These are phyloP conservation scores for Desoria tigrina DNA, from an alignment of 2,888 invertebrate species.

Conservation along the genomic window DNA sequence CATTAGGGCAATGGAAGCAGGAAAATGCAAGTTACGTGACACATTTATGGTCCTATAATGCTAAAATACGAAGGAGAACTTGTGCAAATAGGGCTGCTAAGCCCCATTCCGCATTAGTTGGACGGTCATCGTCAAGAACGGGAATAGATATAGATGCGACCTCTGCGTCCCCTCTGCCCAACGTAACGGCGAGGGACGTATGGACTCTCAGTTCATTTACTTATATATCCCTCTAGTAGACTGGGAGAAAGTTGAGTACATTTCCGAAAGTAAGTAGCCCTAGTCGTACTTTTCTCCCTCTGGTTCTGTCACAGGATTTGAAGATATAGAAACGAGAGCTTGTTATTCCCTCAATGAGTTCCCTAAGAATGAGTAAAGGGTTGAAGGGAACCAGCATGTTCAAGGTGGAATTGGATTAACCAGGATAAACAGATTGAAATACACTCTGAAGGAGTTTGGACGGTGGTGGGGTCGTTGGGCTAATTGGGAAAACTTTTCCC, in stretches of 20 bases:
- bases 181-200: neutral
- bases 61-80: constrained; percentile 50
- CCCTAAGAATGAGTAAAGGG: too few relatives aligned
- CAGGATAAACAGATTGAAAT: constrained; percentile 28
- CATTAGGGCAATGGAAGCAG: constrained; percentile 50
- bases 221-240: too few relatives aligned
- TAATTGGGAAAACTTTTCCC: constrained; percentile 28
- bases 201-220: too few relatives aligned
- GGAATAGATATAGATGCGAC: neutral
- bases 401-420: constrained; percentile 14
- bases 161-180: neutral
- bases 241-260: too few relatives aligned
- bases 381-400: constrained; percentile 9
- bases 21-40: constrained; percentile 52
- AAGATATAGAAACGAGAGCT: too few relatives aligned
- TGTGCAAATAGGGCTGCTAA: constrained; percentile 33
- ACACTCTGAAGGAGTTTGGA: constrained; percentile 22
- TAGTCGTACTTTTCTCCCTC: too few relatives aligned
- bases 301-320: too few relatives aligned
- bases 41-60: constrained; percentile 53
- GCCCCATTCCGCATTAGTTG: constrained; percentile 4
- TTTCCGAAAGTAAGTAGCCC: too few relatives aligned
- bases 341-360: too few relatives aligned
- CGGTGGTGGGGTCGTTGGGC: constrained; percentile 14
- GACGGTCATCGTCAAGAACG: constrained; percentile 2